Evolutionary conservation across 1,140 invertebrate genomes (phyloP).

Genomic region (Drosophila takahashii): DNA sequence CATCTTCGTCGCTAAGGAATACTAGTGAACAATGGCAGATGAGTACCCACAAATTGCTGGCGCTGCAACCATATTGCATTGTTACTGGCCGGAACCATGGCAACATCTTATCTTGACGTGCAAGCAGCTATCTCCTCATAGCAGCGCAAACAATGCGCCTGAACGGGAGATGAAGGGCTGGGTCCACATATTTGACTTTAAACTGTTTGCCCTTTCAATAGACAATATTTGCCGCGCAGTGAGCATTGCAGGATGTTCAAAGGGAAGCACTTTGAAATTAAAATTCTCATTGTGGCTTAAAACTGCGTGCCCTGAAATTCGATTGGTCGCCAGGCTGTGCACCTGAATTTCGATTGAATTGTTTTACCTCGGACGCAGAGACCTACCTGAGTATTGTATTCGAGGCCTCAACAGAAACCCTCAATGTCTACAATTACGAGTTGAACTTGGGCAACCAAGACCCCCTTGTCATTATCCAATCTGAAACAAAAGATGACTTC

Average conservation of each 20-base stretch:
- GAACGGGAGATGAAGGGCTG: not conserved
- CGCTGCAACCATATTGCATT: slow-evolving; percentile 20
- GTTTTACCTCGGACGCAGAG: slow-evolving; percentile 35
- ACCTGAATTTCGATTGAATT: slow-evolving; percentile 28
- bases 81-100: slow-evolving; percentile 33
- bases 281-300: slow-evolving; percentile 6
- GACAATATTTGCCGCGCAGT: slow-evolving; percentile 17
- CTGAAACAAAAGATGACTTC: slow-evolving; percentile 30
- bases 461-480: not conserved
- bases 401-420: slow-evolving; percentile 9
- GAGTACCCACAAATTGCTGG: slow-evolving; percentile 39
- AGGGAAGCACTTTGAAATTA: slow-evolving; percentile 8
- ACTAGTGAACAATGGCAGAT: slow-evolving; percentile 27
- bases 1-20: slow-evolving; percentile 16
- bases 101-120: slow-evolving; percentile 39
- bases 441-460: not conserved
- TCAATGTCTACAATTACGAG: slow-evolving; percentile 9
- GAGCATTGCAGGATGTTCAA: slow-evolving; percentile 8
- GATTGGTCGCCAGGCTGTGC: slow-evolving; percentile 1
- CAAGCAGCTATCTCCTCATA: slow-evolving; percentile 2
- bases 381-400: slow-evolving; percentile 13
- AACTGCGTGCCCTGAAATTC: slow-evolving; percentile 27
- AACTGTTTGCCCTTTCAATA: slow-evolving; percentile 2
- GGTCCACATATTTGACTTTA: slow-evolving; percentile 8
- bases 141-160: slow-evolving; percentile 8